Evolutionary conservation across 2,113 vertebrate species (phyloP).

Genomic region (Laterallus jamaicensis): DNA sequence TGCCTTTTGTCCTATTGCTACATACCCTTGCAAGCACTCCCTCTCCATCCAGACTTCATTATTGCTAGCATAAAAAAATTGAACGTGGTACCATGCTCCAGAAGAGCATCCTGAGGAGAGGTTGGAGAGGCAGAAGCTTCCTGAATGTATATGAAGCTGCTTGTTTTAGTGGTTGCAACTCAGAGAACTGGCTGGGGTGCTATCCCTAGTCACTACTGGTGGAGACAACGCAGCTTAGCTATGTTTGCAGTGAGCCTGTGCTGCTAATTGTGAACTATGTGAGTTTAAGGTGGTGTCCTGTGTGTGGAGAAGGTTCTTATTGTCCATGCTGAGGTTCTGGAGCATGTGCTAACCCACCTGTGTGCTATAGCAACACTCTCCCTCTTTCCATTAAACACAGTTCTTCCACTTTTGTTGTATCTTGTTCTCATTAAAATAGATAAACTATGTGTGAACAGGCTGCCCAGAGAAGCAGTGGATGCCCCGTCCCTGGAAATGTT

Average conservation of each 20-base stretch:
- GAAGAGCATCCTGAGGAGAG: neutral
- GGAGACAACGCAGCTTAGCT: neutral
- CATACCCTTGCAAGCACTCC: too few relatives aligned
- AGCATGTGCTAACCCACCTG: neutral
- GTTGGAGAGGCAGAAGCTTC: neutral
- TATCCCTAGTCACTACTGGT: neutral
- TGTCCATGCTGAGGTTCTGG: fast-evolving
- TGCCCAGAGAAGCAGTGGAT: too few relatives aligned
- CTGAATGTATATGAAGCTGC: neutral
- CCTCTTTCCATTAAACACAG: neutral
- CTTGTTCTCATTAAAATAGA: neutral
- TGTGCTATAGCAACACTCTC: neutral
- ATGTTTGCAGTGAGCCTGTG: neutral
- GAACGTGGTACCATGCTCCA: neutral
- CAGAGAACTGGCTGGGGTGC: neutral
- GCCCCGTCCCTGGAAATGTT: too few relatives aligned
- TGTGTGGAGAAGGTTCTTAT: neutral
- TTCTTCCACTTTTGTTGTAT: neutral
- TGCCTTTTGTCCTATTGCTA: too few relatives aligned
- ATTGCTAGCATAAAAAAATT: neutral
- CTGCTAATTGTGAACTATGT: fast-evolving
- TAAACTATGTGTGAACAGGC: too few relatives aligned
- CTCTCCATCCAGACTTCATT: neutral
- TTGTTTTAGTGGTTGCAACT: neutral
- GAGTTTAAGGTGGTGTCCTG: neutral